Percentiles rank a stretch among this genome's conserved stretches.
phyloP scores from a whole-genome alignment of 2,888 invertebrate genomes.

The Drosophila monieri region DNA sequence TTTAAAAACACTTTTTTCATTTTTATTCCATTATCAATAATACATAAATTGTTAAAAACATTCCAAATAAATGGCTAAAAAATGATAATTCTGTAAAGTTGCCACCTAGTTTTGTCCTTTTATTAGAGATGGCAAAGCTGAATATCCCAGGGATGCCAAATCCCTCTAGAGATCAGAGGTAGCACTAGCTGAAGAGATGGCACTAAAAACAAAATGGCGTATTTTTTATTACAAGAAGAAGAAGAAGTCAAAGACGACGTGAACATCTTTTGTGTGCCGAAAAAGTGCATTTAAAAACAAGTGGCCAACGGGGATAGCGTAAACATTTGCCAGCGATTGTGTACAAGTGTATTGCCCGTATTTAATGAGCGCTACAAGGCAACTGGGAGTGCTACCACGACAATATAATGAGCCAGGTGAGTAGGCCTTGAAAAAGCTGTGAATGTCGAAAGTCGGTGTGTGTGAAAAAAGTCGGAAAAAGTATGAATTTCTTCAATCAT shows the following conservation, averaged over 20 bases:
- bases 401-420: conserved; percentile 84
- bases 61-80: too few relatives aligned
- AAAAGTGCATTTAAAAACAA: conserved; percentile 74
- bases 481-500: conserved; percentile 63
- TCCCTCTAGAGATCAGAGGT: neutral
- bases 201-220: conserved; percentile 80
- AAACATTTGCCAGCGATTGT: conserved; percentile 59
- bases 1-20: too few relatives aligned
- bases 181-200: neutral
- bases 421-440: conserved; percentile 74
- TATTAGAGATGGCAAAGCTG: neutral
- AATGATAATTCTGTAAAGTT: neutral
- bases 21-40: too few relatives aligned
- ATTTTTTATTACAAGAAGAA: conserved; percentile 68
- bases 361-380: conserved; percentile 83
- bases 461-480: conserved; percentile 62
- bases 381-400: conserved; percentile 79
- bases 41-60: too few relatives aligned
- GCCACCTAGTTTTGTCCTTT: neutral
- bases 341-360: conserved; percentile 72
- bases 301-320: conserved; percentile 52
- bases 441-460: conserved; percentile 67
- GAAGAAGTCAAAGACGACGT: conserved; percentile 58
- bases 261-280: conserved; percentile 72
- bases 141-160: neutral